Conservation (phyloP, 2,888 invertebrate species). For the Drosophila niveifrons region DNA sequence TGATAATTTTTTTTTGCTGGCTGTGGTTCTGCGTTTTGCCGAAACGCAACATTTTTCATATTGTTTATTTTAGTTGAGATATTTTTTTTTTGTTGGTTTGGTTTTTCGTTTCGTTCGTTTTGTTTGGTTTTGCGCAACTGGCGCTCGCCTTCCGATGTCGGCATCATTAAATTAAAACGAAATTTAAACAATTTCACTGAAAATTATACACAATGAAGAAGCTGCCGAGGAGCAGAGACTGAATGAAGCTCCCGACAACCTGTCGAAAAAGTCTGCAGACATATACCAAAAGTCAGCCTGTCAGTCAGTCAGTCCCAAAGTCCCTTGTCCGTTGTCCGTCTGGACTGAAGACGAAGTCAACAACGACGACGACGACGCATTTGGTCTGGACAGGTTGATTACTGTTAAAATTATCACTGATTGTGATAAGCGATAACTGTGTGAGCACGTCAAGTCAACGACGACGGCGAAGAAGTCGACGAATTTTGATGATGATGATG, state of each 20-base stretch:
- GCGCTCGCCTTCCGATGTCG: conserved; percentile 69
- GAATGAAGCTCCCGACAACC: conserved; percentile 60
- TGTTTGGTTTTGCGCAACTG: conserved; percentile 63
- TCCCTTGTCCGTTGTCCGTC: conserved; percentile 51
- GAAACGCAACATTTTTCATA: conserved; percentile 76
- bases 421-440: conserved; percentile 82
- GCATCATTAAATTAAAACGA: conserved; percentile 82
- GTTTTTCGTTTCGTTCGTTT: conserved; percentile 2
- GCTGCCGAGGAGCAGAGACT: conserved; percentile 50
- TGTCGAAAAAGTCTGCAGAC: conserved; percentile 55
- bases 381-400: conserved; percentile 79
- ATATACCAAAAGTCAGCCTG: conserved; percentile 42
- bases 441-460: conserved; percentile 74
- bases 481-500: conserved; percentile 65
- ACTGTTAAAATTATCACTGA: conserved; percentile 82
- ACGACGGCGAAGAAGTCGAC: conserved; percentile 53
- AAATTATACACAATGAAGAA: conserved; percentile 75
- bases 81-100: conserved; percentile 28
- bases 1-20: conserved; percentile 76
- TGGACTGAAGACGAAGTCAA: conserved; percentile 14
- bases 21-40: conserved; percentile 36
- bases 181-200: conserved; percentile 82
- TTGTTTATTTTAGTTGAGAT: conserved; percentile 59
- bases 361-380: conserved; percentile 54
- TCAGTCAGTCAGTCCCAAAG: conserved; percentile 35